Evolutionary conservation across 2,888 invertebrate species (phyloP), one percentile per base, ranked within the genome.

Genomic region (Diogma glabrata): DNA sequence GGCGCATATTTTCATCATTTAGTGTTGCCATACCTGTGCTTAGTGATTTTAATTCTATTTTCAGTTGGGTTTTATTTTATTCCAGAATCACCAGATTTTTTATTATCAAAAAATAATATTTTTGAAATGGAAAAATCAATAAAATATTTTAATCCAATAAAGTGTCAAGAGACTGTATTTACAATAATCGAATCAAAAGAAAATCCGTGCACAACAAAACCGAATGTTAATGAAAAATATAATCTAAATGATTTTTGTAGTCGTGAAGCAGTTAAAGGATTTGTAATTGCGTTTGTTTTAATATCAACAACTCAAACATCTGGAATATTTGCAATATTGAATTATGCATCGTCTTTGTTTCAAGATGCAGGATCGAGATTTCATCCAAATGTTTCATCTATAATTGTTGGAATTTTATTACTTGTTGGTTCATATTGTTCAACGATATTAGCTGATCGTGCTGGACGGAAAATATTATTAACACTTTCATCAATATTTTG

Each of bases 271-370:
- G 54, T 60, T 0, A 67, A 65, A 40, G 65, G 65, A 0, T 59
- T 64, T 16, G n/a, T 61, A 2, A 64, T 69, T 49, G 65, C 67
- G 3, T 51, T 65, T 5, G 64, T 58, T 1, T 55, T 69, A 10
- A 57, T 69, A 57, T 52, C 58, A 2, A 49, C 65, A 12, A 67
- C 67, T 57, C 67, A 69, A 53, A 56, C 63, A 22, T 65, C 64
- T 50, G 69, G 69, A 17, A 63, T 64, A 51, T 69, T 67, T 49
- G 67, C 64, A 4, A 62, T 69, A 63, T 50, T 70, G 7, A 69
- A 63, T 52, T 69, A 67, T 28, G 65, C 70, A 5, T 66, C 67
- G 1, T 57, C 59, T 6, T 67, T 70, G 14, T 70, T 69, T 45
- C 19, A 63, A 26, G 55, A 64, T 51, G 59, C 68, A 5, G 70